Percentiles rank a stretch among this genome's conserved stretches.
Conservation (phyloP, 2,888 invertebrate species). For the Xestia c-nigrum region DNA sequence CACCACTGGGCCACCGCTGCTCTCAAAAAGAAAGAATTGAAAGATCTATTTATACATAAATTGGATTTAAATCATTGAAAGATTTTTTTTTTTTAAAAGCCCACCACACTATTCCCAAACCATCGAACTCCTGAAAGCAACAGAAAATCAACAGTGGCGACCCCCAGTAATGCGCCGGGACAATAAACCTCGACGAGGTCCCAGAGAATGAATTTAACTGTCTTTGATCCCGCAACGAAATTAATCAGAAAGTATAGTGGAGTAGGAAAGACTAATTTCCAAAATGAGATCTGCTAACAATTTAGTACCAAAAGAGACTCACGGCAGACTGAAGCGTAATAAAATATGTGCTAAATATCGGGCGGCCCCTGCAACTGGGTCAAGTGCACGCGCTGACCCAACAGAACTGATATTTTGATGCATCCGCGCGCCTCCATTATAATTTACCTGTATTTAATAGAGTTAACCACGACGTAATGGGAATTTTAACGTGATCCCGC, state of each 20-base stretch:
- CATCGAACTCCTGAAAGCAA: too few species aligned
- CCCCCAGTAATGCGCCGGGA: too few species aligned
- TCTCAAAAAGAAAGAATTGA: too few species aligned
- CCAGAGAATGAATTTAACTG: too few species aligned
- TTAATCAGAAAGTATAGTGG: too few species aligned
- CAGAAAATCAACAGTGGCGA: too few species aligned
- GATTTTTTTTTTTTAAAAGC: not conserved
- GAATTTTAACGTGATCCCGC: conserved; percentile 6
- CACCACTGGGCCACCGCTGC: too few species aligned
- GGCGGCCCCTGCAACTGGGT: conserved; percentile 57
- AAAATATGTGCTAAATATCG: conserved; percentile 59
- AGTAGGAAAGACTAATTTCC: too few species aligned
- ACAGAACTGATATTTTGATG: conserved; percentile 57
- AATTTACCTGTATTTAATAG: conserved; percentile 45
- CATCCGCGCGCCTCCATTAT: conserved; percentile 48
- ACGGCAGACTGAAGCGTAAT: conserved; percentile 39
- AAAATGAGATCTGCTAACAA: not conserved
- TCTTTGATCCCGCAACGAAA: too few species aligned
- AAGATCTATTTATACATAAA: too few species aligned
- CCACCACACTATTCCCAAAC: too few species aligned
- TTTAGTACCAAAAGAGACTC: conserved; percentile 16
- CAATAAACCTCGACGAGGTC: too few species aligned
- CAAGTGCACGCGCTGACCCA: conserved; percentile 61
- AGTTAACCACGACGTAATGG: conserved; percentile 10
- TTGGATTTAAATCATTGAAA: not conserved